Percentiles rank a stretch among this genome's conserved stretches.
Conservation (phyloP, 2,888 invertebrate genomes). For the Morinoia aosen region DNA sequence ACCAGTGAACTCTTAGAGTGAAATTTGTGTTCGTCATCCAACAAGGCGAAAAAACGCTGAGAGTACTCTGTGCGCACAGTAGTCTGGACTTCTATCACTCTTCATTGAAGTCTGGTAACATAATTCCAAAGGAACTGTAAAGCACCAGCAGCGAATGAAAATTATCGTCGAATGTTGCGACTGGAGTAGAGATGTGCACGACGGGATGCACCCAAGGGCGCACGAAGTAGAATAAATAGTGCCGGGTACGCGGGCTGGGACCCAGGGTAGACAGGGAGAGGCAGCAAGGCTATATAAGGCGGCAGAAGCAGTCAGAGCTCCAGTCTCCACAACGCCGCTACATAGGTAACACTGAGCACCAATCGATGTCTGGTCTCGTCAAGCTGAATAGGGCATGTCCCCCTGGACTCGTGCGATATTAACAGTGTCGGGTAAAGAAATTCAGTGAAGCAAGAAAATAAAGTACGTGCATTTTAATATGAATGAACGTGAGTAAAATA, state of each 20-base stretch:
- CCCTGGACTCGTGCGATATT: background rate
- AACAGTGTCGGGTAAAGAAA: background rate
- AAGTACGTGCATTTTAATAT: background rate
- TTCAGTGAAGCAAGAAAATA: background rate
- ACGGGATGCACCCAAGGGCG: background rate
- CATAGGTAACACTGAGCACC: background rate
- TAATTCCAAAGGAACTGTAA: no score
- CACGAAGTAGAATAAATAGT: background rate
- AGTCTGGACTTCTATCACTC: background rate
- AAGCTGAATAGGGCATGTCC: background rate
- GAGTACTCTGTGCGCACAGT: background rate
- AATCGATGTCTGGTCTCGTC: background rate
- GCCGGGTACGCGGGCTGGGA: conserved; percentile 10
- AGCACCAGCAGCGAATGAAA: background rate
- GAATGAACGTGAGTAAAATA: background rate
- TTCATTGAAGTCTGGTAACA: background rate
- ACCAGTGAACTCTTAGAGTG: background rate
- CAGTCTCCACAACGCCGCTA: background rate
- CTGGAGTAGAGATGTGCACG: background rate
- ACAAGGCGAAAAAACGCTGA: background rate
- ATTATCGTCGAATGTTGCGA: background rate
- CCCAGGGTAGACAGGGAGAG: background rate
- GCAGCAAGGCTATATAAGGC: background rate
- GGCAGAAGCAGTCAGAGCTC: background rate
- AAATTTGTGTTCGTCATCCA: background rate